phyloP scores from a whole-genome alignment of 2,888 invertebrate species.

The Plemyria rubiginata region DNA sequence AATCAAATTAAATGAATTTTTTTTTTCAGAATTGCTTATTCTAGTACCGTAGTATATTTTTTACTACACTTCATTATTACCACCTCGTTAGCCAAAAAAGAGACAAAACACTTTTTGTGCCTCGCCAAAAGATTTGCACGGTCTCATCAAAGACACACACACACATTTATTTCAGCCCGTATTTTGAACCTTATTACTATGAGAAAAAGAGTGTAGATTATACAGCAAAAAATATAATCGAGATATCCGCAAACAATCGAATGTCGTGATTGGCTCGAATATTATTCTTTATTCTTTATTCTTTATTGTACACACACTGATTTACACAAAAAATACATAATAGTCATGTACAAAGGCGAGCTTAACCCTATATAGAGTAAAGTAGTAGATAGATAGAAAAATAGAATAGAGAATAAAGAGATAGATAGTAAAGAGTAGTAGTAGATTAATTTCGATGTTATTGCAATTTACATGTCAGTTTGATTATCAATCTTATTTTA shows the following conservation, averaged over 20 bases:
- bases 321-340: too few species aligned
- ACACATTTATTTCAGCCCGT: slow-evolving; percentile 33
- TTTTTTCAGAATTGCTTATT: slow-evolving; percentile 45
- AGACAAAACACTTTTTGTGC: slow-evolving; percentile 58
- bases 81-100: slow-evolving; percentile 58
- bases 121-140: slow-evolving; percentile 56
- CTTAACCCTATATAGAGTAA: too few species aligned
- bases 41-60: slow-evolving; percentile 44
- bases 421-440: too few species aligned
- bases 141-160: slow-evolving; percentile 57
- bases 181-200: slow-evolving; percentile 33
- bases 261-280: slow-evolving; percentile 59
- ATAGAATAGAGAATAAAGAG: too few species aligned
- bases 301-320: too few species aligned
- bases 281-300: too few species aligned
- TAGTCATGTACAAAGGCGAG: too few species aligned
- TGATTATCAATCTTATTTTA: slow-evolving; percentile 26
- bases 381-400: too few species aligned
- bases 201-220: slow-evolving; percentile 27
- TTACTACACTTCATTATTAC: slow-evolving; percentile 52
- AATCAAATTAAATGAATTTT: slow-evolving; percentile 32
- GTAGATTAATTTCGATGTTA: slow-evolving; percentile 42
- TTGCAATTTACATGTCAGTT: slow-evolving; percentile 21
- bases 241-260: slow-evolving; percentile 64
- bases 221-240: slow-evolving; percentile 44